Conservation (phyloP, 2,113 vertebrate species). For the Centropristis striata region DNA sequence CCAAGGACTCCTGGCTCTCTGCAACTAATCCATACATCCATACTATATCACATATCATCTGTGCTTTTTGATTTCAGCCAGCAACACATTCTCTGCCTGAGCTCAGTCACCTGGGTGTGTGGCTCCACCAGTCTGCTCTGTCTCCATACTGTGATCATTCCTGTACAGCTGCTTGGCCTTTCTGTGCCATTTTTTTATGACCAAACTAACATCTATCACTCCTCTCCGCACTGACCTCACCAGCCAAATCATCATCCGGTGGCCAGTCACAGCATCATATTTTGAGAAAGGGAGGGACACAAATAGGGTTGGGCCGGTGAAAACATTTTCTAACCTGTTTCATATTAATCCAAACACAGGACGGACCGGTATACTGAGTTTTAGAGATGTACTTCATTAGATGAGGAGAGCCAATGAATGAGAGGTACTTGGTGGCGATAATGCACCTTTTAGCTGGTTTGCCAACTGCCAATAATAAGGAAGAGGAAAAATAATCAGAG, state of each 20-base stretch:
- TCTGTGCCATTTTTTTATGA: conserved; percentile 36
- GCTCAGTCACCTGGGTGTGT: neutral
- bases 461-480: too few relatives aligned
- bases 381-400: too few relatives aligned
- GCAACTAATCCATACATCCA: neutral
- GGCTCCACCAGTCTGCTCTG: neutral
- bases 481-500: too few relatives aligned
- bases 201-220: neutral
- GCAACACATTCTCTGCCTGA: neutral
- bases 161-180: conserved; percentile 1
- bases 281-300: neutral
- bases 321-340: too few relatives aligned
- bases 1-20: neutral
- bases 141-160: neutral
- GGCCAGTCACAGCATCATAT: neutral
- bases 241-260: neutral
- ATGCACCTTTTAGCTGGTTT: too few relatives aligned
- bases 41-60: neutral
- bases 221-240: conserved; percentile 1
- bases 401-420: too few relatives aligned
- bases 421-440: too few relatives aligned
- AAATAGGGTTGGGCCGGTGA: neutral
- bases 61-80: conserved; percentile 6
- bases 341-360: too few relatives aligned
- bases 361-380: too few relatives aligned